Percentiles rank a stretch among this genome's conserved stretches.
phyloP scores from a whole-genome alignment of 2,797 vertebrate species.

The Alectoris magna region DNA sequence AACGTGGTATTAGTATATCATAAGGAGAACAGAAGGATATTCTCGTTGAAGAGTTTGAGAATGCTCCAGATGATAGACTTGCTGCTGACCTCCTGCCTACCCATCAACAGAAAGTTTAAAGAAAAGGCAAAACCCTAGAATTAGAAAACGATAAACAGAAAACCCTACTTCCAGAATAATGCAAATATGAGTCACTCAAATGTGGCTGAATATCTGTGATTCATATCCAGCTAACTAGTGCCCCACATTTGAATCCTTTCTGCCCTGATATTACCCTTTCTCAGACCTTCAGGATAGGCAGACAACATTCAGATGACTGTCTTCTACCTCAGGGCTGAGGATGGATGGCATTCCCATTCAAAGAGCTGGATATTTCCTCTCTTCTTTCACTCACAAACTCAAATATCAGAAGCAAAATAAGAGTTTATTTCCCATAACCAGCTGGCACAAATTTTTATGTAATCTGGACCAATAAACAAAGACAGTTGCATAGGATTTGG shows the following conservation, averaged over 20 bases:
- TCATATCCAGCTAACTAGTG: neutral
- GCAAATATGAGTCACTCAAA: neutral
- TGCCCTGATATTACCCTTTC: slow-evolving; percentile 29
- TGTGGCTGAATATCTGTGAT: slow-evolving; percentile 9
- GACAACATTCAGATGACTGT: neutral
- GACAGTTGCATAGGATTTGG: slow-evolving; percentile 58
- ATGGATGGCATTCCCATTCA: slow-evolving; percentile 5
- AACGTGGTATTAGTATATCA: neutral
- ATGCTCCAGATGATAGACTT: neutral
- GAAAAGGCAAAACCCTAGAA: neutral
- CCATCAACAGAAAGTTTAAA: neutral
- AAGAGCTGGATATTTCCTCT: slow-evolving; percentile 25
- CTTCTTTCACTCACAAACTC: neutral
- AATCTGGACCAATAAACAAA: slow-evolving; percentile 58
- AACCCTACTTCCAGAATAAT: neutral
- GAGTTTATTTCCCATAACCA: slow-evolving; percentile 51
- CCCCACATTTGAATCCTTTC: neutral
- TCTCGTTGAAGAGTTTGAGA: neutral
- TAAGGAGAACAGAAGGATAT: slow-evolving; percentile 19
- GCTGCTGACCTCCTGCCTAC: neutral
- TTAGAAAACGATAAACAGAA: neutral
- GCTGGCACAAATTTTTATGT: slow-evolving; percentile 49
- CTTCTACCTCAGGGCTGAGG: neutral
- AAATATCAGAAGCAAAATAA: slow-evolving; percentile 47
- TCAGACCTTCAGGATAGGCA: slow-evolving; percentile 6